A percentile compares a stretch with the other conserved stretches of the same genome.
phyloP scores from a whole-genome alignment of 2,113 vertebrate genomes.

The human region GRCh38 chr20:10141001-10141500 shows the following conservation, averaged over 20 bases:
- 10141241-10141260: not conserved
- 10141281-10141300: not conserved
- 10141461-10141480: constrained; percentile 3
- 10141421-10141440: not conserved
- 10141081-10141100: not conserved
- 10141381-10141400: not conserved
- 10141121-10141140: not conserved
- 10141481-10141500: not conserved
- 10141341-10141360: not conserved
- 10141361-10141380: not conserved
- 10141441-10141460: not conserved
- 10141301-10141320: not conserved
- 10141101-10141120: too few relatives aligned
- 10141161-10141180: not conserved
- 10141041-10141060: not conserved
- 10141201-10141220: not conserved
- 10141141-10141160: not conserved
- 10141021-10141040: not conserved
- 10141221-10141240: not conserved
- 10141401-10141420: not conserved
- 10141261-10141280: not conserved
- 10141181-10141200: not conserved
- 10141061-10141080: not conserved
- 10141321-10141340: not conserved
- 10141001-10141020: not conserved